Percentiles rank a stretch among this genome's conserved stretches.
These are phyloP conservation scores for Eupithecia subfuscata DNA, from an alignment of 2,888 invertebrate genomes.

Conservation along the genomic window DNA sequence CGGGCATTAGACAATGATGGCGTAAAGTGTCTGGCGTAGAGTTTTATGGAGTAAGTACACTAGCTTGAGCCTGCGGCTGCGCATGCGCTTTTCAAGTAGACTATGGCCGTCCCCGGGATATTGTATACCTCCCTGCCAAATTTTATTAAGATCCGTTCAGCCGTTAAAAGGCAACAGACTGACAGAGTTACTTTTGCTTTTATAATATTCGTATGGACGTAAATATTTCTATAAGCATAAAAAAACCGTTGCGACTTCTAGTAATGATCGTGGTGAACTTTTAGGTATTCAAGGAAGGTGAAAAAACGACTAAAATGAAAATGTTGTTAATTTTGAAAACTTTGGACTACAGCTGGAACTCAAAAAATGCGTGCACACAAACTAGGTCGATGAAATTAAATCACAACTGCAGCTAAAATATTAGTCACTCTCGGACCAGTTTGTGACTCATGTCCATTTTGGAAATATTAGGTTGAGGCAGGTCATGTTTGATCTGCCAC, in stretches of 20 bases:
- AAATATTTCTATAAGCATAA: no score
- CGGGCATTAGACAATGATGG: no score
- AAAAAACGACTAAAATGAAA: neutral
- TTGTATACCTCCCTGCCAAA: no score
- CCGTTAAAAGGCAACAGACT: no score
- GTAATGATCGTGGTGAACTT: neutral
- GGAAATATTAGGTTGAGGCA: neutral
- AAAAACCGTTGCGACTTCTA: neutral
- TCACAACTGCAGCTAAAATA: constrained; percentile 3
- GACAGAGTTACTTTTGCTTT: no score
- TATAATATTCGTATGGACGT: no score
- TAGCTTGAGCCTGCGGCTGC: no score
- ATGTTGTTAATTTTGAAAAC: neutral
- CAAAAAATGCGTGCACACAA: neutral
- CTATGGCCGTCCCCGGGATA: no score
- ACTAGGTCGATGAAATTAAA: constrained; percentile 6
- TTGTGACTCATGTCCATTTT: constrained; percentile 10
- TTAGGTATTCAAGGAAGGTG: neutral
- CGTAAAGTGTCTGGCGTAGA: no score
- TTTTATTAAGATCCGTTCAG: no score
- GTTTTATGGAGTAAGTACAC: no score
- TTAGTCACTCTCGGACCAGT: neutral
- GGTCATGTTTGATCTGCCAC: neutral
- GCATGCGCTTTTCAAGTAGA: no score
- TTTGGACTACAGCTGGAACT: neutral